Evolutionary conservation across 2,888 invertebrate genomes (phyloP), one percentile per base, ranked within the genome.

Genomic region (Andrena camellia): DNA sequence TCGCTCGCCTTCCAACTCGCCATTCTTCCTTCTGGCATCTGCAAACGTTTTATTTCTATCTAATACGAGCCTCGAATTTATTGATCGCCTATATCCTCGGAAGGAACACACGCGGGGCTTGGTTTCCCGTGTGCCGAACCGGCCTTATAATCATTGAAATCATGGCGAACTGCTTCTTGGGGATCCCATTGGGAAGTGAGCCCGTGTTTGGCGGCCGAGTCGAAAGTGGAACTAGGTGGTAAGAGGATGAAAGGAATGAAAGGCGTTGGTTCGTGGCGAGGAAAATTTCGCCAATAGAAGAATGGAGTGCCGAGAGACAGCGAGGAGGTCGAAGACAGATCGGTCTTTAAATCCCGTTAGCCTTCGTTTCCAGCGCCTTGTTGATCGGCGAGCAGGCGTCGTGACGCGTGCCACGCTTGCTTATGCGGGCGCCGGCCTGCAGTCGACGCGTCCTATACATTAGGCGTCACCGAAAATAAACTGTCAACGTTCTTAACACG

Each of bases 291-390:
- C 33, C 33, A 4, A 33, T 62, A 62, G 62, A 17, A 62, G 20
- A 62, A 62, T 33, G 6, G 8, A 62, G 20, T 20, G 42, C 20
- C 10, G 57, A 57, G 57, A 13, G 13, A 4, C 0, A 50, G 2
- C 48, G 33, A 29, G 17, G 33, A 33, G 66, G 59, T 52, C 31
- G 66, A 60, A 23, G 77, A 60, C 50, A 68, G 69, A 88, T 90
- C 83, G 92, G 87, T 86, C 90, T 92, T 93, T 92, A 92, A 93
- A 93, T 93, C 91, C 93, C 92, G 92, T 92, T 92, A 92, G 84
- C 68, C 74, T 84, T 81, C 72, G 86, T 87, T 87, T 82, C 63
- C 82, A 79, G 68, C 81, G 60, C 76, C 69, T 83, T 71, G 81
- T 85, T 83, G 74, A 77, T 77, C 72, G 75, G 78, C 71, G 78